Conservation (phyloP, 2,797 vertebrate genomes). For the Phoebastria nigripes region DNA sequence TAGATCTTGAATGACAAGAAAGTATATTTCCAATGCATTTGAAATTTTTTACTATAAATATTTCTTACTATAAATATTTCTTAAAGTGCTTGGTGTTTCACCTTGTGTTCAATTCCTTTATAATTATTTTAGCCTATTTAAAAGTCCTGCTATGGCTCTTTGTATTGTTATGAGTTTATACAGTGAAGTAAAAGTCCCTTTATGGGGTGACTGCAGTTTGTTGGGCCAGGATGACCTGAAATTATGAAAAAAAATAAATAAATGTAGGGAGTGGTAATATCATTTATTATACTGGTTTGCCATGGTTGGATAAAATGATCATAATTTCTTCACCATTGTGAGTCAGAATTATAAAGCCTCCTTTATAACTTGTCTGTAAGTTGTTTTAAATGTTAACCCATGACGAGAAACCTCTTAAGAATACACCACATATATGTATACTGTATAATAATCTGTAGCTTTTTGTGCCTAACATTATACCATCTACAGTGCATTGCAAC, state of each 20-base stretch:
- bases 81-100: background rate
- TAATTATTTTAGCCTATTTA: background rate
- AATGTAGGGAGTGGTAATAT: fast-evolving
- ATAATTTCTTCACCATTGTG: background rate
- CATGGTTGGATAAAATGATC: background rate
- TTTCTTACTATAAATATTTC: background rate
- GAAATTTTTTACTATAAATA: background rate
- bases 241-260: background rate
- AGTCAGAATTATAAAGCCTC: background rate
- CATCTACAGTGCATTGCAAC: background rate
- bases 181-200: background rate
- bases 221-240: background rate
- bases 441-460: background rate
- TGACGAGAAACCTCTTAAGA: background rate
- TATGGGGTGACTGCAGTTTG: background rate
- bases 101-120: background rate
- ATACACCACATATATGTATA: background rate
- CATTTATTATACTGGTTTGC: background rate
- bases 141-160: background rate
- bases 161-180: background rate
- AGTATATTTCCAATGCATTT: background rate
- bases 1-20: background rate
- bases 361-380: background rate
- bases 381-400: background rate
- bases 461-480: background rate